These are phyloP conservation scores for Bombus cullumanus DNA, from an alignment of 1,140 invertebrate species.

Conservation along the genomic window DNA sequence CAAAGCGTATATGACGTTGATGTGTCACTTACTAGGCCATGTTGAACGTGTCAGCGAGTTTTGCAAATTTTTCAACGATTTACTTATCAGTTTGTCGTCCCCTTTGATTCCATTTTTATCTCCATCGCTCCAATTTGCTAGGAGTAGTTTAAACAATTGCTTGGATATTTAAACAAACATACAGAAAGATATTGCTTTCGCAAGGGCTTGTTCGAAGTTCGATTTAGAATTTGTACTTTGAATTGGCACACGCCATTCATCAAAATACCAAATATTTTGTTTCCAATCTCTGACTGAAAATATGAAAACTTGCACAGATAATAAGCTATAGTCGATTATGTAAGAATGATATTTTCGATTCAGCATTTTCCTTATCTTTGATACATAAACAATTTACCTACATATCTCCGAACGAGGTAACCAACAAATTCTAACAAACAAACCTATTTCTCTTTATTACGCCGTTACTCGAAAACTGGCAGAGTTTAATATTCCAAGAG, in stretches of 20 bases:
- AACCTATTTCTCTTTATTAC: no score
- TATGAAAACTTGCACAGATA: no score
- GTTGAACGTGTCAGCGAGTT: not conserved
- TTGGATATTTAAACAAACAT: not conserved
- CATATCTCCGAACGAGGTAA: not conserved
- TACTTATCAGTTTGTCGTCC: no score
- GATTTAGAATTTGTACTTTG: not conserved
- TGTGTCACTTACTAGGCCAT: not conserved
- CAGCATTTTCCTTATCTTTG: not conserved
- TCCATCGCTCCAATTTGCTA: not conserved
- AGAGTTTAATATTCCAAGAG: no score
- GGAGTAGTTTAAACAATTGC: not conserved
- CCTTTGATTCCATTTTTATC: not conserved
- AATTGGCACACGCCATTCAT: no score
- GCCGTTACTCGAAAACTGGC: no score
- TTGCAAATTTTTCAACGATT: not conserved
- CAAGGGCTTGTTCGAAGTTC: not conserved
- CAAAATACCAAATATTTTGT: no score
- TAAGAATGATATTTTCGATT: not conserved
- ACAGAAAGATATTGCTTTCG: not conserved
- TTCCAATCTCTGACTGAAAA: no score
- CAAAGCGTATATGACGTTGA: not conserved
- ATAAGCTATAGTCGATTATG: not conserved
- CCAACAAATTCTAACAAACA: not conserved
- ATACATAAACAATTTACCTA: not conserved